Evolutionary conservation across 2,113 vertebrate species (phyloP).

Genomic region (Zosterops hypoxanthus): DNA sequence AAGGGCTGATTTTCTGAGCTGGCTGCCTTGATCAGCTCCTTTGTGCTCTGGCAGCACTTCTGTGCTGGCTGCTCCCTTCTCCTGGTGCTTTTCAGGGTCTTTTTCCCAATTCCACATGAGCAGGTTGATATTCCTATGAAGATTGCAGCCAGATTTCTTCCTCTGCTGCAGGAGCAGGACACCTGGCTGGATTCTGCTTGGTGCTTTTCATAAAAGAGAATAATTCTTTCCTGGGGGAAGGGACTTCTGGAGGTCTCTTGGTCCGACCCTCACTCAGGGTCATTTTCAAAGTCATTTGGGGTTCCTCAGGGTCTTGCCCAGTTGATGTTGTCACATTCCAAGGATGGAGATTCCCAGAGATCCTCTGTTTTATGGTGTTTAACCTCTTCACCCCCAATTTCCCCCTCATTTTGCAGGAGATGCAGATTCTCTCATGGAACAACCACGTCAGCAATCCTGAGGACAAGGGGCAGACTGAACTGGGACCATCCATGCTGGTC

Average conservation of each 20-base stretch:
- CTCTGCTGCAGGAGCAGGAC: not conserved
- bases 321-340: not conserved
- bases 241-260: not conserved
- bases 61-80: not conserved
- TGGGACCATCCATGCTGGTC: not conserved
- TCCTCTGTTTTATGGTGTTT: not conserved
- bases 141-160: not conserved
- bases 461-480: not conserved
- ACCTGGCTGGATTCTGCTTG: not conserved
- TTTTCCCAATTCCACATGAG: not conserved
- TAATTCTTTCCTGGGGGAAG: not conserved
- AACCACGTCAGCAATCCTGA: not conserved
- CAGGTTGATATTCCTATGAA: not conserved
- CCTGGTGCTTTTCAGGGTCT: not conserved
- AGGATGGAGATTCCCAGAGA: not conserved
- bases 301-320: not conserved
- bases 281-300: not conserved
- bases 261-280: rapidly evolving
- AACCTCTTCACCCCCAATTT: not conserved
- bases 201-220: not conserved
- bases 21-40: not conserved
- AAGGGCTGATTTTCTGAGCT: not conserved
- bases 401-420: not conserved
- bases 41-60: not conserved
- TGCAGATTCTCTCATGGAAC: not conserved